Conservation (phyloP, 1,140 invertebrate species). For the Littorina saxatilis region DNA sequence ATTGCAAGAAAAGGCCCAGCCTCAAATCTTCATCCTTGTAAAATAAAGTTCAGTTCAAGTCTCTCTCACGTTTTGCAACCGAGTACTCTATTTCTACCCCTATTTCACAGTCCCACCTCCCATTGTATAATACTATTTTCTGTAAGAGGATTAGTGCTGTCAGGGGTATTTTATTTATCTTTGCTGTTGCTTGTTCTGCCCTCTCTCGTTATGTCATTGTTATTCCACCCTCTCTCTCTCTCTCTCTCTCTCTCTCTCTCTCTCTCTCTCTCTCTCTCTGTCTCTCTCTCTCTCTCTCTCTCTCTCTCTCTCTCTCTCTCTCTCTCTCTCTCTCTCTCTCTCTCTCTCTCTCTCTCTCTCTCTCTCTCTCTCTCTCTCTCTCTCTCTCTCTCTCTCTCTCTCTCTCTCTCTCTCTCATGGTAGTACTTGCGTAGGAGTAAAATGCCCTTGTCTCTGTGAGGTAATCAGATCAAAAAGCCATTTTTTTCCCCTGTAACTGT, state of each 20-base stretch:
- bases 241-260: conserved; percentile 20
- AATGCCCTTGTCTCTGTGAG: too few species aligned
- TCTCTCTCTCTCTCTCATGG: conserved; percentile 27
- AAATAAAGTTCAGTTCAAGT: neutral
- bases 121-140: too few species aligned
- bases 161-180: neutral
- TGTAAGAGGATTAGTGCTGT: too few species aligned
- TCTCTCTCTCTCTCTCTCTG: neutral
- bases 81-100: too few species aligned
- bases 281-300: conserved; percentile 14
- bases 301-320: conserved; percentile 29
- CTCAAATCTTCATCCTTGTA: too few species aligned
- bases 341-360: neutral
- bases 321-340: conserved; percentile 29
- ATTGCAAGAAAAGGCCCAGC: too few species aligned
- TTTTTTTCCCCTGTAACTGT: too few species aligned
- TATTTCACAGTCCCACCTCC: too few species aligned
- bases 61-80: too few species aligned
- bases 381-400: conserved; percentile 19
- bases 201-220: neutral
- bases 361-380: conserved; percentile 19
- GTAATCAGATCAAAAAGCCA: too few species aligned
- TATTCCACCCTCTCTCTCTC: neutral
- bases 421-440: too few species aligned
- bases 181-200: neutral